These are phyloP conservation scores for Frankliniella intonsa DNA, from an alignment of 2,888 invertebrate genomes.

Conservation along the genomic window DNA sequence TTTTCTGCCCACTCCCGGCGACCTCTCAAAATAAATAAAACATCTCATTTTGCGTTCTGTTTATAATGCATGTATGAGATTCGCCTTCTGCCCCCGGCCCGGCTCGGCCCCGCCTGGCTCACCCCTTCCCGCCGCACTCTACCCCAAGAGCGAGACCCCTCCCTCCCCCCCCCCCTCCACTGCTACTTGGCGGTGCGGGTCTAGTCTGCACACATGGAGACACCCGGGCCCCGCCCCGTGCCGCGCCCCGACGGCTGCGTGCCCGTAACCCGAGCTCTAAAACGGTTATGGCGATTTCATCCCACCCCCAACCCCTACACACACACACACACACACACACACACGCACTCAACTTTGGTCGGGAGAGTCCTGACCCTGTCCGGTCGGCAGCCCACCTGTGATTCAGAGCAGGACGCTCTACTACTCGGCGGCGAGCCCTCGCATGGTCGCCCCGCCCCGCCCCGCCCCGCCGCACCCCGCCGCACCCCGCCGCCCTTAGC, in stretches of 20 bases:
- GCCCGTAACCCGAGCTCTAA: background rate
- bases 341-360: background rate
- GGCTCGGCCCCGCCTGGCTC: background rate
- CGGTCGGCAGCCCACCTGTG: background rate
- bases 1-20: background rate
- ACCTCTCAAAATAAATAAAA: background rate
- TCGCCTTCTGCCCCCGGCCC: background rate
- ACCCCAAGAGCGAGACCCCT: background rate
- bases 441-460: conserved; percentile 12
- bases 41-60: conserved; percentile 12
- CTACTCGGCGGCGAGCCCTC: too few species aligned
- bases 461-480: conserved; percentile 21
- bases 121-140: background rate
- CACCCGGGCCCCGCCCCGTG: background rate
- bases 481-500: background rate
- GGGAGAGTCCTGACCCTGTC: background rate
- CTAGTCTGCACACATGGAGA: too few species aligned
- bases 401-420: too few species aligned
- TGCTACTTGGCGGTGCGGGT: background rate
- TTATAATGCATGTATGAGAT: conserved; percentile 23
- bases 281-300: background rate
- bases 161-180: background rate
- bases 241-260: background rate
- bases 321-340: background rate
- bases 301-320: background rate